Percentiles rank a stretch among this genome's conserved stretches.
These are phyloP conservation scores for Rhizomys pruinosus DNA, from an alignment of 2,113 vertebrate genomes.

Conservation along the genomic window DNA sequence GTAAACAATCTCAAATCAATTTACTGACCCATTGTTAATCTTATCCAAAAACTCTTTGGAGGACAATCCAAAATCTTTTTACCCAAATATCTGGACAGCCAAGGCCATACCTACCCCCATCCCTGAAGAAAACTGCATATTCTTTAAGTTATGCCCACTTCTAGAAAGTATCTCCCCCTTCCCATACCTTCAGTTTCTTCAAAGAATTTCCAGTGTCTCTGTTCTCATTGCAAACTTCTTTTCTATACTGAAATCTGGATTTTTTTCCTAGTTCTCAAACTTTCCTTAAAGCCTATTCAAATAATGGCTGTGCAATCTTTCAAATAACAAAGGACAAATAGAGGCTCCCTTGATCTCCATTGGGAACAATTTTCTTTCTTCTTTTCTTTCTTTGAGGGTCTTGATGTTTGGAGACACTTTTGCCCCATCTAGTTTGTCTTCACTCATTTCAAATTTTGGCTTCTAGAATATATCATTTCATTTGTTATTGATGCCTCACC, in stretches of 20 bases:
- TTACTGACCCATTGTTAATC: not conserved
- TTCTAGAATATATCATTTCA: not conserved
- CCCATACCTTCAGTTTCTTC: not conserved
- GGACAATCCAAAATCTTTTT: not conserved
- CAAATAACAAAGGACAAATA: not conserved
- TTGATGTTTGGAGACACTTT: not conserved
- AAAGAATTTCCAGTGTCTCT: not conserved
- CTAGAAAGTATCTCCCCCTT: not conserved
- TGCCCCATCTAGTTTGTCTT: fast-evolving
- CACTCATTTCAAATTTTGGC: not conserved
- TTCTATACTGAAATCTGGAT: not conserved
- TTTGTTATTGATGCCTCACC: not conserved
- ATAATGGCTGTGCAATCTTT: not conserved
- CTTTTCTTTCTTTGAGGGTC: not conserved
- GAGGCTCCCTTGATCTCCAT: not conserved
- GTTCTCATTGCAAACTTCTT: not conserved
- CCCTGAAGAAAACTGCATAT: not conserved
- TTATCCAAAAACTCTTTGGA: not conserved
- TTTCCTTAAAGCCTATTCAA: not conserved
- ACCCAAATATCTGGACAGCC: not conserved
- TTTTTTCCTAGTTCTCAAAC: not conserved
- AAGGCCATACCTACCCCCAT: not conserved
- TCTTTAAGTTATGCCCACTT: not conserved
- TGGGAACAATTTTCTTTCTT: not conserved
- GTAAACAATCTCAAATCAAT: not conserved